Evolutionary conservation across 1,140 invertebrate species (phyloP).

Genomic region (Colletes latitarsis): DNA sequence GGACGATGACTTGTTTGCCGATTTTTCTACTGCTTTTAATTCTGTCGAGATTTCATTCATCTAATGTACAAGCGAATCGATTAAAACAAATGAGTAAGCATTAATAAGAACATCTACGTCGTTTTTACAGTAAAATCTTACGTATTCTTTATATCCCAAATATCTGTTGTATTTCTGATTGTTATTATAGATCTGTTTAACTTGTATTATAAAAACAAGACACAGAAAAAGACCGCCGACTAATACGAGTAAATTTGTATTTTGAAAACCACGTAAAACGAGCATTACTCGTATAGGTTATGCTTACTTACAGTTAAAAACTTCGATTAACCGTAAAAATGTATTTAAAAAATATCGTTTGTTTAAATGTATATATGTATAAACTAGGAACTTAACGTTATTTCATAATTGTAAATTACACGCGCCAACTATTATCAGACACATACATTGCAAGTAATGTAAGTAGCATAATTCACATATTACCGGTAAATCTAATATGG

Average conservation of each 20-base stretch:
- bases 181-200: conserved; percentile 80
- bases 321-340: background rate
- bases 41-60: conserved; percentile 80
- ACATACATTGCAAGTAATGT: too few relatives aligned
- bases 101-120: background rate
- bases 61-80: conserved; percentile 62
- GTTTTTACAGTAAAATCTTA: conserved; percentile 68
- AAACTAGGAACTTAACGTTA: conserved; percentile 3
- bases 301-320: background rate
- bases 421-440: too few relatives aligned
- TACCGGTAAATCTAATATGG: too few relatives aligned
- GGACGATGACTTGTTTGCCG: conserved; percentile 78
- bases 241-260: conserved; percentile 73
- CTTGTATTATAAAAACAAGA: conserved; percentile 77
- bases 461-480: too few relatives aligned
- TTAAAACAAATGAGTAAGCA: conserved; percentile 47
- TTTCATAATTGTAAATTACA: background rate
- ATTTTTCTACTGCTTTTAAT: conserved; percentile 78
- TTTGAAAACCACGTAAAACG: conserved; percentile 75
- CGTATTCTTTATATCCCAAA: conserved; percentile 78
- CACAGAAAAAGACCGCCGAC: conserved; percentile 73
- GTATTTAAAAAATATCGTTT: background rate
- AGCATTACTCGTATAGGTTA: conserved; percentile 72
- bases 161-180: conserved; percentile 79
- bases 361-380: background rate